A percentile compares a stretch with the other conserved stretches of the same genome.
Conservation (phyloP, 2,797 vertebrate genomes). For the Sebastes glaucus region DNA sequence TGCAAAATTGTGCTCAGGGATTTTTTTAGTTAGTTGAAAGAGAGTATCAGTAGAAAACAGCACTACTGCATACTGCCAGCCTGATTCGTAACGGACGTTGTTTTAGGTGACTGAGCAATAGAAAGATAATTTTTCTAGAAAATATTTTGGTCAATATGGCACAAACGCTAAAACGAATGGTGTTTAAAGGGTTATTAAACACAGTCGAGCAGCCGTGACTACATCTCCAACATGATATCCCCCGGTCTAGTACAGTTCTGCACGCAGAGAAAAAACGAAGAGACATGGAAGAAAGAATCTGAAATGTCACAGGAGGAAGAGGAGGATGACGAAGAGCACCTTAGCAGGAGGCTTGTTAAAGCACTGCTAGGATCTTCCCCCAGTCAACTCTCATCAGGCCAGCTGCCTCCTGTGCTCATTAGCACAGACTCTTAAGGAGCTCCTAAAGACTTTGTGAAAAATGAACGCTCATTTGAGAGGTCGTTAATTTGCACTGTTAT, state of each 20-base stretch:
- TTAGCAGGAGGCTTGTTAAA: slow-evolving; percentile 80
- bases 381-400: slow-evolving; percentile 85
- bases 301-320: slow-evolving; percentile 74
- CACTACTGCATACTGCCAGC: not conserved
- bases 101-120: not conserved
- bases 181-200: not conserved
- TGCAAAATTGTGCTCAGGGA: too few relatives aligned
- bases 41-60: too few relatives aligned
- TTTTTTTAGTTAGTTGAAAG: too few relatives aligned
- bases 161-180: not conserved
- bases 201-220: slow-evolving; percentile 9
- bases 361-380: slow-evolving; percentile 71
- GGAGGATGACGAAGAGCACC: slow-evolving; percentile 72
- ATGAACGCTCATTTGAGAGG: slow-evolving; percentile 90
- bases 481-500: slow-evolving; percentile 92
- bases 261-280: slow-evolving; percentile 21
- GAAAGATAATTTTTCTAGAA: not conserved
- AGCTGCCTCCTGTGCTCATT: slow-evolving; percentile 88
- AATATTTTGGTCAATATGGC: not conserved
- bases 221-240: slow-evolving; percentile 22
- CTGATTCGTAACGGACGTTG: not conserved
- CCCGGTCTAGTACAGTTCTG: slow-evolving; percentile 16
- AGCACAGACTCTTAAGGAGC: slow-evolving; percentile 89
- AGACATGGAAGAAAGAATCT: slow-evolving; percentile 43
- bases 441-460: slow-evolving; percentile 92